Conservation (phyloP, 2,113 vertebrate species). For the Ctenomys sociabilis region DNA sequence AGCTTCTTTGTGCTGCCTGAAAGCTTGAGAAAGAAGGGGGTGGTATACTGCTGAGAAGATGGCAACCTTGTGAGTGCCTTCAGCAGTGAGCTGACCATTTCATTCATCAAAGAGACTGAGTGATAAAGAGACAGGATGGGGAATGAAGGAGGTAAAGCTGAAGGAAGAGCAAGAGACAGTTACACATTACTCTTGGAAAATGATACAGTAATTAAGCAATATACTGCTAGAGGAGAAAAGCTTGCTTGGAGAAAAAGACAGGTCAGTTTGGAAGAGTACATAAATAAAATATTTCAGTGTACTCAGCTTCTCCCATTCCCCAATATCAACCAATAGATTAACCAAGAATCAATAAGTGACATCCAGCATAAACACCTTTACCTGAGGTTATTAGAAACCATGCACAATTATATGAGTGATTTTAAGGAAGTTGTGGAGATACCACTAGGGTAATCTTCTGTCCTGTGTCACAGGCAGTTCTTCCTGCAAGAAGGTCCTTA, state of each 20-base stretch:
- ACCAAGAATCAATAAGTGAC: background rate
- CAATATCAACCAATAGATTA: background rate
- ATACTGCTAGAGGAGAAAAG: background rate
- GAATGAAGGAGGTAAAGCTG: background rate
- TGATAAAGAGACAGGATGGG: background rate
- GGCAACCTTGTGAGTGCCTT: background rate
- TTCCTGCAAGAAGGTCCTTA: background rate
- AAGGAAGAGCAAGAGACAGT: fast-evolving
- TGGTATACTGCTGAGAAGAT: background rate
- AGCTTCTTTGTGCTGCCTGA: fast-evolving
- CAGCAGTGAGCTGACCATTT: background rate
- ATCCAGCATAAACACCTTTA: background rate
- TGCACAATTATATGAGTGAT: background rate
- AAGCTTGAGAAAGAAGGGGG: background rate
- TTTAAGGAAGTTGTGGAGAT: background rate
- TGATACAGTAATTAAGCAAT: background rate
- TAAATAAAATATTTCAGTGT: background rate
- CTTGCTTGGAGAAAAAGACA: background rate
- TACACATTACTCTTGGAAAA: background rate
- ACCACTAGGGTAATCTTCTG: background rate
- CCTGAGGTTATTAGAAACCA: background rate
- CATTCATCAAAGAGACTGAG: background rate
- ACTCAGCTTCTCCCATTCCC: background rate
- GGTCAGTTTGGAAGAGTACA: background rate
- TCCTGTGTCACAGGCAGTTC: background rate